Conservation (phyloP, 2,113 vertebrate species). For the Mobula birostris region DNA sequence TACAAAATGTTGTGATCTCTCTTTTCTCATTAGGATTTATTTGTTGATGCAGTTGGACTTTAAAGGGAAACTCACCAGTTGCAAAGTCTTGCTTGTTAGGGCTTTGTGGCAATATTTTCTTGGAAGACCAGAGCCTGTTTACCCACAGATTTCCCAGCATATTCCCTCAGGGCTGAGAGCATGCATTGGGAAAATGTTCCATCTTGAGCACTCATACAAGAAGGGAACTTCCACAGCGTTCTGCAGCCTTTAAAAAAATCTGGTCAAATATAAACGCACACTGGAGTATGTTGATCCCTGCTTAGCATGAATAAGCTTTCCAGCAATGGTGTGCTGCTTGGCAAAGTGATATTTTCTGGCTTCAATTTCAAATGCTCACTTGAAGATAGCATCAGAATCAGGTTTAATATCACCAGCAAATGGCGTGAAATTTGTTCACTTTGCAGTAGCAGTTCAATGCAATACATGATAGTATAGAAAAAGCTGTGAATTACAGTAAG, state of each 20-base stretch:
- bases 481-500: no score
- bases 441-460: no score
- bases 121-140: not conserved
- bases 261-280: not conserved
- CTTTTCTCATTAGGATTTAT: not conserved
- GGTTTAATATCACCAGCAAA: no score
- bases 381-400: not conserved
- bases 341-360: not conserved
- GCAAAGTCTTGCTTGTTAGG: not conserved
- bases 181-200: not conserved
- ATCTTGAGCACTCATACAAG: not conserved
- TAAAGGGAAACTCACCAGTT: no score
- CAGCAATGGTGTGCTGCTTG: not conserved
- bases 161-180: not conserved
- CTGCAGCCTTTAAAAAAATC: not conserved
- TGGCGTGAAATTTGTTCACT: no score
- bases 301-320: not conserved
- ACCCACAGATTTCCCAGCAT: not conserved
- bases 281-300: not conserved
- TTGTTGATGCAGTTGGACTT: not conserved
- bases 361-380: not conserved
- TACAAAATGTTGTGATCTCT: not conserved
- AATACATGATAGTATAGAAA: no score
- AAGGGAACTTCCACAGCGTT: not conserved
- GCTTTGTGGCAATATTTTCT: not conserved